Percentiles rank a stretch among this genome's conserved stretches.
Conservation (phyloP, 2,888 invertebrate genomes). For the Drosophila mimica region DNA sequence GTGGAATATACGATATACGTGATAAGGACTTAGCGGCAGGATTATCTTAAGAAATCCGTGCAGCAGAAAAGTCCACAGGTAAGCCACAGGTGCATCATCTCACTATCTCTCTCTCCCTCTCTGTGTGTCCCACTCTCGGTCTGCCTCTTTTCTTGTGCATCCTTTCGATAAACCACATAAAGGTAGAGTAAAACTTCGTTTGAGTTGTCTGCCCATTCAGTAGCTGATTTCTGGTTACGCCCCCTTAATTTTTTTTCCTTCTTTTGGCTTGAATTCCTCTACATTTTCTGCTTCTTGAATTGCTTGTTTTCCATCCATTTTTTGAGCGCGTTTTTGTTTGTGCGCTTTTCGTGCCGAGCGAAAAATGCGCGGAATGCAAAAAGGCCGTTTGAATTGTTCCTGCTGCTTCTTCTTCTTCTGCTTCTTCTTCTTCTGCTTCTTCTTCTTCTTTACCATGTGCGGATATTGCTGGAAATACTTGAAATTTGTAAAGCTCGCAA, state of each 20-base stretch:
- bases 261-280: slow-evolving; percentile 12
- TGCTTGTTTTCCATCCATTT: neutral
- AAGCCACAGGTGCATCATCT: slow-evolving; percentile 39
- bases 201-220: slow-evolving; percentile 34
- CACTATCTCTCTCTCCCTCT: neutral
- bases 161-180: slow-evolving; percentile 29
- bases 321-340: slow-evolving; percentile 31
- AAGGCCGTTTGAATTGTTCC: slow-evolving; percentile 60
- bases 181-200: slow-evolving; percentile 61
- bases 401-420: slow-evolving; percentile 4
- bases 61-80: slow-evolving; percentile 6
- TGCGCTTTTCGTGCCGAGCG: slow-evolving; percentile 48
- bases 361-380: slow-evolving; percentile 74
- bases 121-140: no score
- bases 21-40: neutral
- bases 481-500: slow-evolving; percentile 48
- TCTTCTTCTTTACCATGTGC: slow-evolving; percentile 1
- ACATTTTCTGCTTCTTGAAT: neutral
- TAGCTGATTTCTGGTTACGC: slow-evolving; percentile 5
- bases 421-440: slow-evolving; percentile 4
- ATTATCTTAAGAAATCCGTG: slow-evolving; percentile 27
- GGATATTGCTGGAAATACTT: slow-evolving; percentile 52
- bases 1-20: no score
- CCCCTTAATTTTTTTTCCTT: slow-evolving; percentile 5
- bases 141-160: neutral